Evolutionary conservation across 2,888 invertebrate species (phyloP), one percentile per base, ranked within the genome.

Genomic region (Pegoplata infirma): DNA sequence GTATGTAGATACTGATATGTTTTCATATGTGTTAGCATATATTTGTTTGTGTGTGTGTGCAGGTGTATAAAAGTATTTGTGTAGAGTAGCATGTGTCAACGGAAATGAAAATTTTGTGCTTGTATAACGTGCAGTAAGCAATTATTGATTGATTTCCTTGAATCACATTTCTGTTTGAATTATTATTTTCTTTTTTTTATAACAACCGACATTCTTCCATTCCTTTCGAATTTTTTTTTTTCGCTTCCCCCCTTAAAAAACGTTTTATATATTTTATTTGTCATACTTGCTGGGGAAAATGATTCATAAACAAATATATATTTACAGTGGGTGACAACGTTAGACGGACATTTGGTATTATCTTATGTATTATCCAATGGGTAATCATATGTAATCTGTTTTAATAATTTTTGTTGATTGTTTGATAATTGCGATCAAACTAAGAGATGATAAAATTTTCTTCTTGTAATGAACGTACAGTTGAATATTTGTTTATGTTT

Each of bases 141-240:
- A 80, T 75, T 80, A 81, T 80, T 81, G 81, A 81, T 80, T 78
- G 81, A 78, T 80, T 80, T 81, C 78, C 78, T 80, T 73, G 76
- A 69, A 71, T 67, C 56, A 58, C 66, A 72, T 80, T 69, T 69
- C 40, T 66, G 56, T 78, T 73, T 58, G 19, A 32, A 17, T 17
- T 49, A 19, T 49, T 21, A 21, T 17, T 51, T 64, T 44, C 21
- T 21, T 10, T 19, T 61, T 47, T n/a, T n/a, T n/a, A n/a, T n/a
- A n/a, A n/a, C n/a, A n/a, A n/a, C n/a, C n/a, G n/a, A n/a, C n/a
- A n/a, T n/a, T n/a, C n/a, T n/a, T n/a, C n/a, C n/a, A n/a, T n/a
- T n/a, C n/a, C 6, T 2, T 1, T 32, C 32, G 10, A 32, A 10
- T 19, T 56, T 21, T 17, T 23, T 14, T 25, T 36, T 8, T 55